Evolutionary conservation across 2,797 vertebrate species (phyloP).

Genomic region (Melanotaenia trifasciata): DNA sequence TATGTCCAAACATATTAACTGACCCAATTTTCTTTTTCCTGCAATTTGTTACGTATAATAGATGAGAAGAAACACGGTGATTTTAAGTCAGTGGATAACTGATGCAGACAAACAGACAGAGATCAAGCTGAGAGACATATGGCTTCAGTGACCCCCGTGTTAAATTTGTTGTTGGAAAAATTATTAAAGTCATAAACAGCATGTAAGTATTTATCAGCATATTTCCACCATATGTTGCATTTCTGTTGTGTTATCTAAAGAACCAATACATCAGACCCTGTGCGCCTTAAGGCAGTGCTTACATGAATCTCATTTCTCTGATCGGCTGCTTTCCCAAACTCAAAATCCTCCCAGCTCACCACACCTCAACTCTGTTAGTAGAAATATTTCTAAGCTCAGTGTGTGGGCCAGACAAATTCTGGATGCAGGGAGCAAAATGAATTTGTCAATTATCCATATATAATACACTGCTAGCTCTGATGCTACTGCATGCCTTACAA

Average conservation of each 20-base stretch:
- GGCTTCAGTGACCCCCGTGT: conserved; percentile 22
- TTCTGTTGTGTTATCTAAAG: conserved; percentile 19
- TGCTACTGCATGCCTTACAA: conserved; percentile 2
- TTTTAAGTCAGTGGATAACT: background rate
- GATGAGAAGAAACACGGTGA: background rate
- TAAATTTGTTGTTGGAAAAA: background rate
- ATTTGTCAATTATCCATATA: conserved; percentile 32
- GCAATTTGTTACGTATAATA: background rate
- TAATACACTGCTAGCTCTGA: conserved; percentile 8
- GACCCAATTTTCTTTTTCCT: too few relatives aligned
- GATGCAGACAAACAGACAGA: conserved; percentile 4
- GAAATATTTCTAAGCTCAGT: conserved; percentile 33
- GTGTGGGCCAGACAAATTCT: conserved; percentile 12
- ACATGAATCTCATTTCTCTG: conserved; percentile 50
- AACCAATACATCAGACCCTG: conserved; percentile 26
- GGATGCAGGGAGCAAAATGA: conserved; percentile 10
- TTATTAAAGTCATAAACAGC: background rate
- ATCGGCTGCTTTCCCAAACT: conserved; percentile 51
- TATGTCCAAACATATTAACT: background rate
- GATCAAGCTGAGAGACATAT: conserved; percentile 19
- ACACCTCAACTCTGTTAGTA: conserved; percentile 37
- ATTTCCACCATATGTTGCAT: background rate
- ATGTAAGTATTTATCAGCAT: background rate
- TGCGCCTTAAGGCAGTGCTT: conserved; percentile 42
- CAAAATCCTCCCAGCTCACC: conserved; percentile 21